These are phyloP conservation scores for Itoplectis maculator DNA, from an alignment of 2,888 invertebrate species.

Conservation along the genomic window DNA sequence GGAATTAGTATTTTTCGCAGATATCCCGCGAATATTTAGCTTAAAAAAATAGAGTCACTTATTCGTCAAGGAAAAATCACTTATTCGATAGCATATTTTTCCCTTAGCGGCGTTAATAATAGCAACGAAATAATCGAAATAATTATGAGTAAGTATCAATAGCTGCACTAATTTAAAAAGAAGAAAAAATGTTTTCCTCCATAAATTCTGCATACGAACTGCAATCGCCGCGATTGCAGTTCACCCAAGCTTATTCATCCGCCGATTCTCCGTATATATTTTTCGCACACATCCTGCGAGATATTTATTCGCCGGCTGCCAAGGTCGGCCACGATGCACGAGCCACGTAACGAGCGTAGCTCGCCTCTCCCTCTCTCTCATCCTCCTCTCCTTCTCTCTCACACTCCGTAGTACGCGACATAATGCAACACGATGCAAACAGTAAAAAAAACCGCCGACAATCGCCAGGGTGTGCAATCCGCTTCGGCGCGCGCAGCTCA, in stretches of 20 bases:
- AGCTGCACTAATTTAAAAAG: neutral
- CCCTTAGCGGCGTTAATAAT: neutral
- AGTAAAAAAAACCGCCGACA: neutral
- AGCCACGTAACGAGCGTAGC: neutral
- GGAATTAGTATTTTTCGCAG: no score
- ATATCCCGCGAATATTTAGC: neutral
- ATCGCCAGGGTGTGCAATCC: no score
- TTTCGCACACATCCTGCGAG: neutral
- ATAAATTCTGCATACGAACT: neutral
- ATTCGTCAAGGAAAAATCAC: neutral
- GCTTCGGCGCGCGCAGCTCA: neutral
- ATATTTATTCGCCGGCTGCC: constrained; percentile 1
- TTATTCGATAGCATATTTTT: neutral
- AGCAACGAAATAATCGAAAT: no score
- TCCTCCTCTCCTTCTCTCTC: neutral
- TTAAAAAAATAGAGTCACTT: no score
- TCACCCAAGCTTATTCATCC: neutral
- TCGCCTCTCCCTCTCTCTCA: neutral
- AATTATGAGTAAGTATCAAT: neutral
- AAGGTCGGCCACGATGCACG: neutral
- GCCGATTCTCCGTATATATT: neutral
- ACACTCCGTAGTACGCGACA: neutral
- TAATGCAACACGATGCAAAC: neutral
- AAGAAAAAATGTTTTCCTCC: neutral
- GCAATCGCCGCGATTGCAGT: neutral